Percentiles rank a stretch among this genome's conserved stretches.
Conservation (phyloP, 2,113 vertebrate species). For the Neotragus pygmaeus region DNA sequence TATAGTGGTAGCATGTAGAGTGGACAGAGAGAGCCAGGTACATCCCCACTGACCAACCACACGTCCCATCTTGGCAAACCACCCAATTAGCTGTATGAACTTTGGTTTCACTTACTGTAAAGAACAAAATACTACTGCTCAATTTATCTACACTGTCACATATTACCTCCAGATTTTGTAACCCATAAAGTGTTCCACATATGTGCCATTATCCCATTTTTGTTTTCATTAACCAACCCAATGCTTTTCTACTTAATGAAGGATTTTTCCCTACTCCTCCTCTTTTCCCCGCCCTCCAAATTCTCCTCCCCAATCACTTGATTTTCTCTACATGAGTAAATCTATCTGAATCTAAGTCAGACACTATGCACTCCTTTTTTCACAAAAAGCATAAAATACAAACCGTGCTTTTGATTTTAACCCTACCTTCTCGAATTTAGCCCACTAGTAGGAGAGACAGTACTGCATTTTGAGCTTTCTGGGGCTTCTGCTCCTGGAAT, state of each 20-base stretch:
- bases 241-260: not conserved
- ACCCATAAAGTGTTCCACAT: not conserved
- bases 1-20: fast-evolving
- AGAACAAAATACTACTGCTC: not conserved
- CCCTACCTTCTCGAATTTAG: constrained; percentile 78
- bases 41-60: not conserved
- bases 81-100: not conserved
- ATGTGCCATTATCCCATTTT: not conserved
- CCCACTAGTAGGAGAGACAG: constrained; percentile 57
- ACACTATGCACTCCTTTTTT: not conserved
- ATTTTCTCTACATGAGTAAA: not conserved
- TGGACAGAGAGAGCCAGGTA: not conserved
- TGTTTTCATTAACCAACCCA: not conserved
- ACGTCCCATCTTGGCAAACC: not conserved
- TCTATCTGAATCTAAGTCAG: not conserved
- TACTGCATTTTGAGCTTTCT: constrained; percentile 71
- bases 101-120: not conserved
- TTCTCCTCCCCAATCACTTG: not conserved
- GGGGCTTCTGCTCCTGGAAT: constrained; percentile 68
- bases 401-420: not conserved
- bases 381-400: not conserved
- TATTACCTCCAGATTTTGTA: not conserved
- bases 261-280: not conserved
- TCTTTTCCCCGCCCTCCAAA: not conserved
- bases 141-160: not conserved